These are phyloP conservation scores for Semnornis frantzii DNA, from an alignment of 2,113 vertebrate species.

Conservation along the genomic window DNA sequence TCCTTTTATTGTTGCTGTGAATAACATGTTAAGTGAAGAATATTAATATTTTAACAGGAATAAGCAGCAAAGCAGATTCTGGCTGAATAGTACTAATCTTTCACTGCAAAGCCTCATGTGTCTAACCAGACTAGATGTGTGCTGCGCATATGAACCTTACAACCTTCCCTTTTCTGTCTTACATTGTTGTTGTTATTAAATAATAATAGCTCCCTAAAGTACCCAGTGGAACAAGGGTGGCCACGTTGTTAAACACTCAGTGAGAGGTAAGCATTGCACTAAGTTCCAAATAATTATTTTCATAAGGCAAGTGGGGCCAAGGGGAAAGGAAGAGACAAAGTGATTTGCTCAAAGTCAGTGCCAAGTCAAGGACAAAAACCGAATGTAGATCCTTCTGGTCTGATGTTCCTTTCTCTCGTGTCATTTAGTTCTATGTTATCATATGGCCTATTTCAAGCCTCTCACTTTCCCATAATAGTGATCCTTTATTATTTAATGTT, in stretches of 20 bases:
- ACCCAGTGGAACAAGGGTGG: not conserved
- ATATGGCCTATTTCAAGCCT: not conserved
- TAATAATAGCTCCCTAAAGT: not conserved
- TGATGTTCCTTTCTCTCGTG: not conserved
- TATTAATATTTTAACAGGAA: slow-evolving; percentile 49
- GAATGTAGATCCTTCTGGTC: not conserved
- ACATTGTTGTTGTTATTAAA: slow-evolving; percentile 16
- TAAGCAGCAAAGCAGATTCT: not conserved
- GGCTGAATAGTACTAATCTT: not conserved
- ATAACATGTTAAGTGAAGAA: not conserved
- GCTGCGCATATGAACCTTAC: not conserved
- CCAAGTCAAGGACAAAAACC: not conserved
- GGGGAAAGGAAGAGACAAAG: not conserved
- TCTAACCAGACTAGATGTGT: not conserved
- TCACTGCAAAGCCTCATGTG: not conserved
- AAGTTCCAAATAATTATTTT: not conserved
- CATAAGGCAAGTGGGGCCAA: not conserved
- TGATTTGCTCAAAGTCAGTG: not conserved
- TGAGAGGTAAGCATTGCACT: not conserved
- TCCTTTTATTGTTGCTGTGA: not conserved
- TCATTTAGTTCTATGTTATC: not conserved
- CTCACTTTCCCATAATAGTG: not conserved
- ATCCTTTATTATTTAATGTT: not conserved
- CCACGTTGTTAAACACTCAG: not conserved
- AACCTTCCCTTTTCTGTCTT: not conserved